These are phyloP conservation scores for Nyctalus aviator DNA, from an alignment of 2,797 vertebrate species.

Conservation along the genomic window DNA sequence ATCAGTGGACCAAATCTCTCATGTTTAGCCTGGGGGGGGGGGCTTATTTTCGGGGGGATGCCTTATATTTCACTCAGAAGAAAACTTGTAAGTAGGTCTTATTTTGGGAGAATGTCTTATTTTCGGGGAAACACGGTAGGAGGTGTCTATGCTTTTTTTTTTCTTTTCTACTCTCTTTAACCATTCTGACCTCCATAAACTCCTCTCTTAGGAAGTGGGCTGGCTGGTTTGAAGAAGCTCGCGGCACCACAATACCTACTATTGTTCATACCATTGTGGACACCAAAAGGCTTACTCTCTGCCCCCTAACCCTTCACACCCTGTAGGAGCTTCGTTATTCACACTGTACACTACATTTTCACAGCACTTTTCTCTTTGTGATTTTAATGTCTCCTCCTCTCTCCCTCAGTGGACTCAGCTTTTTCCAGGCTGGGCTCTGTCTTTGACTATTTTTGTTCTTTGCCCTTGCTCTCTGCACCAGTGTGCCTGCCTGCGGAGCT, in stretches of 20 bases:
- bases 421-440: neutral
- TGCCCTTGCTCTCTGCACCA: neutral
- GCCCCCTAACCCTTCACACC: neutral
- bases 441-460: neutral
- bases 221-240: neutral
- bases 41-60: no score
- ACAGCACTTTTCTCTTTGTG: neutral
- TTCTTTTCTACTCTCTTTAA: neutral
- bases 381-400: neutral
- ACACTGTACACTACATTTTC: neutral
- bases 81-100: no score
- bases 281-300: fast-evolving
- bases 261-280: fast-evolving
- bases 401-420: neutral
- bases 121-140: no score
- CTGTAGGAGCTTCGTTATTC: neutral
- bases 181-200: neutral
- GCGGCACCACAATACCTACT: fast-evolving
- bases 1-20: no score
- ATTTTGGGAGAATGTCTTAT: no score
- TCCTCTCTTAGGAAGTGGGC: neutral
- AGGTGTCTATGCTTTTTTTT: no score
- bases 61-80: no score
- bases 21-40: no score
- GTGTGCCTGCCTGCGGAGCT: neutral